Conservation (phyloP, 1,140 invertebrate species). For the Nasonia giraulti region DNA sequence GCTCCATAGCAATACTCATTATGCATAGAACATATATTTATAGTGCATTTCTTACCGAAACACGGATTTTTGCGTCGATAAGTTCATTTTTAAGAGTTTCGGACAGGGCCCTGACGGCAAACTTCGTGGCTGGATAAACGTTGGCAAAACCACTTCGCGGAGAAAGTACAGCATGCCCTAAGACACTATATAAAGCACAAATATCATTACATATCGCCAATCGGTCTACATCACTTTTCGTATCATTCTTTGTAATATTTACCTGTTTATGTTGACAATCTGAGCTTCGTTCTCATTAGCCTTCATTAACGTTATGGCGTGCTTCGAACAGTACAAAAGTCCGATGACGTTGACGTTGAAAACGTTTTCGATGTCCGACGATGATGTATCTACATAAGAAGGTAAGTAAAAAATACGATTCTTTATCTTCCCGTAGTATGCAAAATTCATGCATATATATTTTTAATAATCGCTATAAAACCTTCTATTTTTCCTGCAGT, state of each 20-base stretch:
- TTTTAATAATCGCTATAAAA: slow-evolving; percentile 3
- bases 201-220: background rate
- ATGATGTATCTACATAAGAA: background rate
- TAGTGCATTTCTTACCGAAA: slow-evolving; percentile 71
- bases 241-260: background rate
- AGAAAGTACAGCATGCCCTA: slow-evolving; percentile 66
- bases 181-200: slow-evolving; percentile 60
- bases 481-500: slow-evolving; percentile 64
- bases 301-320: slow-evolving; percentile 77
- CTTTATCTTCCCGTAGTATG: too few species aligned
- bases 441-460: background rate
- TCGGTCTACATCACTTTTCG: background rate
- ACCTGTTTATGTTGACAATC: slow-evolving; percentile 81
- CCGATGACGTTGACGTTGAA: slow-evolving; percentile 77
- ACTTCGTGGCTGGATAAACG: slow-evolving; percentile 78
- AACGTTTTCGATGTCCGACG: slow-evolving; percentile 1
- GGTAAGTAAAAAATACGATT: background rate
- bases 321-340: slow-evolving; percentile 74
- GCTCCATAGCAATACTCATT: too few species aligned
- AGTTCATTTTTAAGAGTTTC: slow-evolving; percentile 79
- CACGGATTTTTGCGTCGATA: slow-evolving; percentile 74
- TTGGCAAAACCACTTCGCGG: slow-evolving; percentile 61
- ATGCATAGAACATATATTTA: too few species aligned
- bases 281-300: slow-evolving; percentile 78
- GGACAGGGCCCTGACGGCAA: slow-evolving; percentile 77